Base-by-base conservation (phyloP, 2,797 vertebrate species). In the Bovichtus diacanthus region DNA sequence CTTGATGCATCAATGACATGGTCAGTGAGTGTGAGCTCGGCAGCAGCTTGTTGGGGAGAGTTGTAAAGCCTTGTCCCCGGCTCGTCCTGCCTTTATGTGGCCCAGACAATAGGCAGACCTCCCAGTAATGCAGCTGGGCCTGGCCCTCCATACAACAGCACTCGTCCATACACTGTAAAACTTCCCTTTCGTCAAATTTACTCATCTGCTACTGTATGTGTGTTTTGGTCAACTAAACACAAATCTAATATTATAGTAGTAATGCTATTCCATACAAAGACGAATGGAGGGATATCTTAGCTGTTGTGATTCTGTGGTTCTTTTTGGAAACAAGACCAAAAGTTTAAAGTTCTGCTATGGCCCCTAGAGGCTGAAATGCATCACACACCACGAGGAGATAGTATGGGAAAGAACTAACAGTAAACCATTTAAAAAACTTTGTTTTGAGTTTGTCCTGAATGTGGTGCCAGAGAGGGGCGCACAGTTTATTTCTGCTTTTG, bases 61-160 rank as follows among this genome's bases (percentile, higher is more conserved):
- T 93, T 95, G 90, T 91, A 92, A 94, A 94, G 94, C 94, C 93
- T 91, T 88, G 91, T 94, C 93, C 94, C 90, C 84, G 74, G 94
- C 92, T 93, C 78, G 86, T 92, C 89, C 91, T 87, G 88, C 92
- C 90, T 95, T 96, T 96, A 93, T 96, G 93, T 89, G 89, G 74
- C 79, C 36, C 84, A 93, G 92, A 97, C 96, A 97, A 97, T 96
- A 91, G 94, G 77, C 70, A 91, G 97, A 97, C 97, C 96, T 96
- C 97, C 96, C 95, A 95, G 96, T 91, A 94, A 93, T 94, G 95
- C 94, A 96, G 96, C 97, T 97, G 96, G 96, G 91, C 88, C 88
- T 89, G 88, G 88, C 92, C 90, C 93, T 95, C 94, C 90, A 95
- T 91, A 89, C 94, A 95, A 91, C 94, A 54, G 90, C 81, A 84